phyloP scores from a whole-genome alignment of 2,888 invertebrate genomes.

The Acronicta aceris region DNA sequence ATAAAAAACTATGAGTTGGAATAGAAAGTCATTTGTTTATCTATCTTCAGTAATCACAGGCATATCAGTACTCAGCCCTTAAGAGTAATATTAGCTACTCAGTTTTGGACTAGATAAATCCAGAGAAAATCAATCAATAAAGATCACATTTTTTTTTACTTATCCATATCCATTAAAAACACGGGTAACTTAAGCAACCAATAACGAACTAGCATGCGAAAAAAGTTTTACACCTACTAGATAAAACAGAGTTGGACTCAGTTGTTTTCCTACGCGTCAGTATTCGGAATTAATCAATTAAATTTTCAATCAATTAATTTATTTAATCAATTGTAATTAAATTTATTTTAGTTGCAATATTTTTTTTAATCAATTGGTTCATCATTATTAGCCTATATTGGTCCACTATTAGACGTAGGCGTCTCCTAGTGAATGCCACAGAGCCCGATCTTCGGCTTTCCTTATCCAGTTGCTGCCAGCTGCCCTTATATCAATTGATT shows the following conservation, averaged over 20 bases:
- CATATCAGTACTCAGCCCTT: neutral
- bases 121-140: slow-evolving; percentile 27
- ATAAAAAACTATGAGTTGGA: no score
- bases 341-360: no score
- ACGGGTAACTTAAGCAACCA: slow-evolving; percentile 24
- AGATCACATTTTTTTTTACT: slow-evolving; percentile 22
- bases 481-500: no score
- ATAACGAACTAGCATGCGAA: slow-evolving; percentile 16
- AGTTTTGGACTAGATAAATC: slow-evolving; percentile 46
- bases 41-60: neutral
- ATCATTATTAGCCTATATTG: no score
- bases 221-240: slow-evolving; percentile 13
- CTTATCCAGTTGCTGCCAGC: no score
- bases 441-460: no score
- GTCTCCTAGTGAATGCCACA: no score
- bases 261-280: slow-evolving; percentile 2
- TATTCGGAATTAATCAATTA: no score
- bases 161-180: slow-evolving; percentile 7
- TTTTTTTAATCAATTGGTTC: no score
- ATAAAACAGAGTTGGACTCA: neutral
- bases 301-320: no score
- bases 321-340: no score
- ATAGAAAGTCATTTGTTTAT: neutral
- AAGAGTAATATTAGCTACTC: slow-evolving; percentile 16
- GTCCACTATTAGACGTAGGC: no score